Percentiles rank a stretch among this genome's conserved stretches.
Conservation (phyloP, 2,888 invertebrate genomes). For the Syrphus vitripennis region DNA sequence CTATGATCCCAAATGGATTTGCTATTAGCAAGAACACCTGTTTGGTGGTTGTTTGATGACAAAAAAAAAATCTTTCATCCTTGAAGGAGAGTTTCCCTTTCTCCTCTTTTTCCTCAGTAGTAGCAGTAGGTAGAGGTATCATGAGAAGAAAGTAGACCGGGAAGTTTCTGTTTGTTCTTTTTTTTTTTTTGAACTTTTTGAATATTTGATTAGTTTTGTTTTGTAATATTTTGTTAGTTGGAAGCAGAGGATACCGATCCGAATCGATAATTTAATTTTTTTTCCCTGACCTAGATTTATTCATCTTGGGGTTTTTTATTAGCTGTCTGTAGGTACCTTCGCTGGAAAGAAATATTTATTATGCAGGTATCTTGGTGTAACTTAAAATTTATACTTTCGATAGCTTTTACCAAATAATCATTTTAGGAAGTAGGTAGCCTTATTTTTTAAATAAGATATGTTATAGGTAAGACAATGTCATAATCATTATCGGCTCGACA, state of each 20-base stretch:
- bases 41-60: slow-evolving; percentile 47
- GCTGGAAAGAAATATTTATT: no score
- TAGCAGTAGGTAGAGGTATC: slow-evolving; percentile 19
- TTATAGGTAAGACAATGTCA: no score
- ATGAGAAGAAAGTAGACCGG: no score
- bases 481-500: no score
- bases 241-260: slow-evolving; percentile 8
- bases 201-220: slow-evolving; percentile 55
- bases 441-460: no score
- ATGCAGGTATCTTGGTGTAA: no score
- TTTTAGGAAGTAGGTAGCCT: no score
- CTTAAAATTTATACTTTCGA: no score
- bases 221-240: slow-evolving; percentile 6
- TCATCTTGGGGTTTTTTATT: no score
- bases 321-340: no score
- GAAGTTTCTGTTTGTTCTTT: background rate
- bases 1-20: slow-evolving; percentile 53
- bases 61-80: slow-evolving; percentile 25
- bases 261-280: slow-evolving; percentile 50
- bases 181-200: slow-evolving; percentile 29
- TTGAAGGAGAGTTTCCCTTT: slow-evolving; percentile 14
- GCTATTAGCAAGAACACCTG: slow-evolving; percentile 57
- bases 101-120: background rate
- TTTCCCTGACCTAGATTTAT: background rate
- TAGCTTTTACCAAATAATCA: no score